phyloP scores from a whole-genome alignment of 2,113 vertebrate species.

The Morphnarchus princeps region DNA sequence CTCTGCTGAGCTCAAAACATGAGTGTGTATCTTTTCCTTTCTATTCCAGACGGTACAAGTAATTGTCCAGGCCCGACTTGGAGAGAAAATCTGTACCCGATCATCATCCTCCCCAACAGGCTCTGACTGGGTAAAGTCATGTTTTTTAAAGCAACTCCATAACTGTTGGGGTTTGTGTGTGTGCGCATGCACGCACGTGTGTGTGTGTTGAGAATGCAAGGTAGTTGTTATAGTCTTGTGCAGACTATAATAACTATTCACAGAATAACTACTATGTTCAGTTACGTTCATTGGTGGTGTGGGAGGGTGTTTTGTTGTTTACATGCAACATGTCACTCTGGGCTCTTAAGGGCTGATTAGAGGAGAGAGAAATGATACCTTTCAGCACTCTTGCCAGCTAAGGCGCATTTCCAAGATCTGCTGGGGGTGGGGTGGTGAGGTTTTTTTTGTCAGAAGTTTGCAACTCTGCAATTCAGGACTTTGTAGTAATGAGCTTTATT shows the following conservation, averaged over 20 bases:
- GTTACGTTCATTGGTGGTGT: neutral
- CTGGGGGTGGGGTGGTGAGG: neutral
- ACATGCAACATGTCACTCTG: neutral
- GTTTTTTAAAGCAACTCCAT: neutral
- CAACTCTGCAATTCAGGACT: neutral
- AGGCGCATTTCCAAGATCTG: neutral
- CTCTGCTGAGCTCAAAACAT: neutral
- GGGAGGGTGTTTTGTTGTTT: neutral
- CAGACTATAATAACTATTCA: neutral
- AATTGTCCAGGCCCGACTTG: slow-evolving; percentile 96
- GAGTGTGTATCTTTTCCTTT: neutral
- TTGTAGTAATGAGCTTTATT: neutral
- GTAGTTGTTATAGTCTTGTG: neutral
- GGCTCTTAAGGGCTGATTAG: neutral
- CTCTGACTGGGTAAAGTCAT: slow-evolving; percentile 91
- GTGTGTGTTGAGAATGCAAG: neutral
- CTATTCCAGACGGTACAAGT: slow-evolving; percentile 91
- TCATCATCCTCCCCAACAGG: slow-evolving; percentile 97
- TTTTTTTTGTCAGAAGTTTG: neutral
- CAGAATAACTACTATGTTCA: neutral
- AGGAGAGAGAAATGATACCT: neutral
- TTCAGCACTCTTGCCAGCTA: neutral
- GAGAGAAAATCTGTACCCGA: slow-evolving; percentile 94
- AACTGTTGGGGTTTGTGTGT: neutral
- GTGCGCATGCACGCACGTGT: neutral